These are phyloP conservation scores for Caenorhabditis plicata DNA, from an alignment of 2,888 invertebrate species.

Conservation along the genomic window DNA sequence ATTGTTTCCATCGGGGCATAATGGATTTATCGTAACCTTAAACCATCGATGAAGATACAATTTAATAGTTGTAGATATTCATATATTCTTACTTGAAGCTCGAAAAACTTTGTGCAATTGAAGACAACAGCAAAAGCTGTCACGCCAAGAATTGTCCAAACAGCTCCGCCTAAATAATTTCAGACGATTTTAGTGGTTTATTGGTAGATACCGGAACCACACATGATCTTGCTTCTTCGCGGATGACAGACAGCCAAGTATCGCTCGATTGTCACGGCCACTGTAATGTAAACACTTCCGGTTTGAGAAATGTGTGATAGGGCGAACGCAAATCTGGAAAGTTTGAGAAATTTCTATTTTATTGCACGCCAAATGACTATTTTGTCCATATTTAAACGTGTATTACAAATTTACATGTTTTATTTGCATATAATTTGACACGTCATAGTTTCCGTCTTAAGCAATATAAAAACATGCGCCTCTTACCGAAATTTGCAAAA, in stretches of 20 bases:
- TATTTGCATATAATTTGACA: too few relatives aligned
- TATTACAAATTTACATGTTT: too few relatives aligned
- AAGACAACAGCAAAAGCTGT: conserved; percentile 59
- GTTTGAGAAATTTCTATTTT: too few relatives aligned
- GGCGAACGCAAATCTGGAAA: conserved; percentile 54
- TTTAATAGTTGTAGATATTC: conserved; percentile 6
- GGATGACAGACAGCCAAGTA: conserved; percentile 60
- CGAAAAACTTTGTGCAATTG: conserved; percentile 63
- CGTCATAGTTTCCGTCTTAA: too few relatives aligned
- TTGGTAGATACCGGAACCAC: conserved; percentile 33
- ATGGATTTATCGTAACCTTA: conserved; percentile 50
- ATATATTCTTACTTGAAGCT: conserved; percentile 54
- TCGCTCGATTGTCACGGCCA: conserved; percentile 61
- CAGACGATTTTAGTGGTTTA: neutral
- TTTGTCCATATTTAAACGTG: too few relatives aligned
- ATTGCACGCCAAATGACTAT: too few relatives aligned
- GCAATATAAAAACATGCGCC: too few relatives aligned
- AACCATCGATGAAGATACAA: too few relatives aligned
- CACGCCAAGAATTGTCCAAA: conserved; percentile 56
- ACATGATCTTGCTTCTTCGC: conserved; percentile 42
- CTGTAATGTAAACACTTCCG: conserved; percentile 58
- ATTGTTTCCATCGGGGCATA: conserved; percentile 48
- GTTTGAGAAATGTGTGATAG: conserved; percentile 63
- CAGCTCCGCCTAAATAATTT: conserved; percentile 40
- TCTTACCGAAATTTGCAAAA: too few relatives aligned